Base-by-base conservation (phyloP, 35 echinoderm and acorn worm genomes). In the Apostichopus parvimensis region DNA sequence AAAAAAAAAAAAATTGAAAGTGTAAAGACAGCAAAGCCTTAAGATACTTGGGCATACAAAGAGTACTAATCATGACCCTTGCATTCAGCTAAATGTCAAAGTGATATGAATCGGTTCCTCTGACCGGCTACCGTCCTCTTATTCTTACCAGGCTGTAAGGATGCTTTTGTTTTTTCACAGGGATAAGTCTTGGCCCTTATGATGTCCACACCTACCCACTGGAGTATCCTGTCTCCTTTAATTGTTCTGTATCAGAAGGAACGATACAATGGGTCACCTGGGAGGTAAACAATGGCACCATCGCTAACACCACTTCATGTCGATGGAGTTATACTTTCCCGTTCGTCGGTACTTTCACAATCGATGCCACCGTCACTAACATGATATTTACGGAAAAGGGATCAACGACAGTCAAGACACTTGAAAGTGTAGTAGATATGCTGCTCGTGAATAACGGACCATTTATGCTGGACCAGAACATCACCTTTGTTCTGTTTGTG, bases 391-490 rank as follows among this genome's bases (percentile, higher is more conserved):
- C 52, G 18, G 26, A 61, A 4, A n/a, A 6, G 54, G 66, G 57
- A n/a, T 61, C 25, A 1, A 28, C 53, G 55, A 45, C 87, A 14
- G 22, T 98, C 0, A 60, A 26, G 14, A 77, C 92, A 5, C 24
- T 92, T 11, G 79, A 94, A 45, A 88, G 94, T 64, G 89, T 98
- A 8, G 93, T 90, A 34, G 90, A 85, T 86, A 15, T 95, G n/a
- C 92, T 90, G 75, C 90, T 98, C 26, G 80, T 98, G 58, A 98
- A 95, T 20, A 87, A 98, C 87, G 92, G 96, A 53, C 96, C 96
- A 4, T 79, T 92, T 7, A 92, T 78, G 56, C 56, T 79, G 57
- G 70, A 54, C 13, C 75, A 94, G 23, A 45, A 87, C 13, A 77
- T 95, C 8, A 94, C 86, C 23, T 98, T 95, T 93, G 57, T 98